Conservation (phyloP, 92 coral and sea anemone genomes). For the Pocillopora grandis region DNA sequence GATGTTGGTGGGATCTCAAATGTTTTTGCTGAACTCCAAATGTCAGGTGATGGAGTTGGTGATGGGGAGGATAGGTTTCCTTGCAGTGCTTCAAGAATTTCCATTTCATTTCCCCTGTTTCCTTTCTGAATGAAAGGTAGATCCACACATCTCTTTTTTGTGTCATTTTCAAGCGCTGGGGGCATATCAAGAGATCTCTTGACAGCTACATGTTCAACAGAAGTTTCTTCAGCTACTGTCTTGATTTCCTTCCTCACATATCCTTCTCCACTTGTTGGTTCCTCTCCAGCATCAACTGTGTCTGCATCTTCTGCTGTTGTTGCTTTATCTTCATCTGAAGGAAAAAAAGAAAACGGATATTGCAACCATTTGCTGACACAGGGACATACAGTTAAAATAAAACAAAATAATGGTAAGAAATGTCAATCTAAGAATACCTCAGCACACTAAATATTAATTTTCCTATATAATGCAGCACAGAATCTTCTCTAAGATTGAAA, state of each 20-base stretch:
- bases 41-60: constrained; percentile 85
- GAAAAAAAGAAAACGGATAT: constrained; percentile 11
- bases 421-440: not conserved
- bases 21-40: constrained; percentile 44
- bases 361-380: not conserved
- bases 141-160: constrained; percentile 83
- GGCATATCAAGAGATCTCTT: constrained; percentile 73
- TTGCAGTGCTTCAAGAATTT: constrained; percentile 81
- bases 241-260: constrained; percentile 76
- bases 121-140: constrained; percentile 62
- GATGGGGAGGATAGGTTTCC: constrained; percentile 74
- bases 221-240: constrained; percentile 84
- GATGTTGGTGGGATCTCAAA: constrained; percentile 35
- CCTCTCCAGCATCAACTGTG: constrained; percentile 43
- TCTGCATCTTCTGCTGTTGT: constrained; percentile 53
- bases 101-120: constrained; percentile 78
- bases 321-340: constrained; percentile 85
- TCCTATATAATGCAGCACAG: no score
- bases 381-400: not conserved
- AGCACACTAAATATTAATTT: no score
- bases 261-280: constrained; percentile 52
- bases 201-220: constrained; percentile 66
- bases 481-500: no score
- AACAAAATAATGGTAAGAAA: no score
- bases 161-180: constrained; percentile 62